These are phyloP conservation scores for Heliconius himera DNA, from an alignment of 1,140 invertebrate species.

Conservation along the genomic window DNA sequence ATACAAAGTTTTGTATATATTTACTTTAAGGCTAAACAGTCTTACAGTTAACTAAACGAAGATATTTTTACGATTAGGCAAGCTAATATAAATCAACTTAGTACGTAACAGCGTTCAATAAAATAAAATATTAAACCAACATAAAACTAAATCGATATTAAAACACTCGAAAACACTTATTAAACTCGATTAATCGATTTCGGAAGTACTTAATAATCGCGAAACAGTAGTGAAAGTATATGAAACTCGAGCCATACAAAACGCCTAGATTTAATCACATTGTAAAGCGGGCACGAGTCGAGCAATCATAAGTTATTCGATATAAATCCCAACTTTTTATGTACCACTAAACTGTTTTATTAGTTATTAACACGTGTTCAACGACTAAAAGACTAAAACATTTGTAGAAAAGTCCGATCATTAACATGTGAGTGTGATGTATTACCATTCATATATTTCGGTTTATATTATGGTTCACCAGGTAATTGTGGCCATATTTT, in stretches of 20 bases:
- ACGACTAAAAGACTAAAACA: slow-evolving; percentile 74
- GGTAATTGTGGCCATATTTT: slow-evolving; percentile 51
- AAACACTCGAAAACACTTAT: slow-evolving; percentile 34
- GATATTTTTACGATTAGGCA: not conserved
- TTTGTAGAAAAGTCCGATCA: slow-evolving; percentile 74
- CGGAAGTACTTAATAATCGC: slow-evolving; percentile 45
- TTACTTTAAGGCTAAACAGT: not conserved
- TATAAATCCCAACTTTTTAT: slow-evolving; percentile 80
- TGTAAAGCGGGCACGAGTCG: slow-evolving; percentile 60
- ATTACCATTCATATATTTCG: slow-evolving; percentile 53
- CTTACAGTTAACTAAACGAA: not conserved
- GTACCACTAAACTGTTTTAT: slow-evolving; percentile 80
- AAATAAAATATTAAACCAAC: slow-evolving; percentile 28
- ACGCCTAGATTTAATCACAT: slow-evolving; percentile 60
- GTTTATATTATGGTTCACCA: slow-evolving; percentile 49
- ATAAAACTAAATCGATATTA: slow-evolving; percentile 32
- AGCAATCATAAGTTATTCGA: slow-evolving; percentile 72
- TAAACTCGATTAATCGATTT: slow-evolving; percentile 31
- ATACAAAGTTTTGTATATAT: not conserved
- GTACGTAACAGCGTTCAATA: not conserved
- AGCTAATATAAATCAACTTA: not conserved
- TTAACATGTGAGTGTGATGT: slow-evolving; percentile 72
- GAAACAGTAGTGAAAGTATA: slow-evolving; percentile 46
- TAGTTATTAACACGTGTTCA: slow-evolving; percentile 80
- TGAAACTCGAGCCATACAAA: slow-evolving; percentile 61